A percentile compares a stretch with the other conserved stretches of the same genome.
Evolutionary conservation across 2,113 vertebrate species (phyloP).

Genomic region (Indicator indicator): DNA sequence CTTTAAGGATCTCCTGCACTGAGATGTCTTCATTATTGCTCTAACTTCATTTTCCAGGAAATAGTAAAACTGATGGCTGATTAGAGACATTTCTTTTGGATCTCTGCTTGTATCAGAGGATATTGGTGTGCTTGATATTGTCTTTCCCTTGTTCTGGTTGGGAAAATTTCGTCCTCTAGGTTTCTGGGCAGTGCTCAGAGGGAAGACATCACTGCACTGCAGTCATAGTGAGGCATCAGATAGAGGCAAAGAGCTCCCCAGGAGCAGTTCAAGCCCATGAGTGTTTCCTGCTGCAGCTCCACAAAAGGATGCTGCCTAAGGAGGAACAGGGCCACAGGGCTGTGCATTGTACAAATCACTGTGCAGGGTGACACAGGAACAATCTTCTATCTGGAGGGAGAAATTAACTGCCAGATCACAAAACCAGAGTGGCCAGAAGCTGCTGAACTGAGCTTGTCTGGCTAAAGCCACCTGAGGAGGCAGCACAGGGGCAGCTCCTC

Average conservation of each 20-base stretch:
- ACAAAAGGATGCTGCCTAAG: background rate
- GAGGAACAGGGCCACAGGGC: background rate
- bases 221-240: background rate
- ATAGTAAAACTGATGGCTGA: background rate
- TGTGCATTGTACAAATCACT: background rate
- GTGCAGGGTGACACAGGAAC: background rate
- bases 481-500: background rate
- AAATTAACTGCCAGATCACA: background rate
- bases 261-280: background rate
- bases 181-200: background rate
- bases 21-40: background rate
- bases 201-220: background rate
- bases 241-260: background rate
- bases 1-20: background rate
- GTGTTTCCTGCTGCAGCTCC: background rate
- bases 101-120: background rate
- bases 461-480: background rate
- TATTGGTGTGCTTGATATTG: background rate
- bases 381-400: background rate
- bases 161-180: background rate
- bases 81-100: slow-evolving; percentile 1
- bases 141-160: background rate
- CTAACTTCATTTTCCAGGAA: slow-evolving; percentile 17
- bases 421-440: background rate
- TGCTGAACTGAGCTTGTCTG: background rate